Conservation (phyloP, 2,888 invertebrate species). For the Ptychoptera albimana region DNA sequence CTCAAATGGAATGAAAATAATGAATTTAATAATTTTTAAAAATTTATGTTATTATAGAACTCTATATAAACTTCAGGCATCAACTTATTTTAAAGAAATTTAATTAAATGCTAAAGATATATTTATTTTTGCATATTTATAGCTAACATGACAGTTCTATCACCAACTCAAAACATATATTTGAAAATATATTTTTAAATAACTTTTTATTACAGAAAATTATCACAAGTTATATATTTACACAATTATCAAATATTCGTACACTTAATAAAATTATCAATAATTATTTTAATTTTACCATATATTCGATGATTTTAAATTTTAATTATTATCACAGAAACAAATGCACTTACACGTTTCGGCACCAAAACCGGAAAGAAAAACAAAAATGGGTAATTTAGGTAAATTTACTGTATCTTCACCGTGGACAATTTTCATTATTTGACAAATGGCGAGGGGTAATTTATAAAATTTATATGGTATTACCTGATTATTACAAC, state of each 20-base stretch:
- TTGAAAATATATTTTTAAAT: background rate
- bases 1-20: background rate
- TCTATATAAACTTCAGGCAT: too few relatives aligned
- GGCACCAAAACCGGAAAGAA: slow-evolving; percentile 27
- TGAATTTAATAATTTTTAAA: background rate
- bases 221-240: background rate
- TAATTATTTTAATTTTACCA: slow-evolving; percentile 7
- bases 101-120: too few relatives aligned
- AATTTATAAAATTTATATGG: too few relatives aligned
- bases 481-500: too few relatives aligned
- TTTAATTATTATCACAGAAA: slow-evolving; percentile 13
- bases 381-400: slow-evolving; percentile 5
- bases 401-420: background rate
- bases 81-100: too few relatives aligned
- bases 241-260: too few relatives aligned
- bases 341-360: slow-evolving; percentile 24
- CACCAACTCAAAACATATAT: background rate
- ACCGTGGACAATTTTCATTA: too few relatives aligned
- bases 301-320: slow-evolving; percentile 21
- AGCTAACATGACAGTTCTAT: too few relatives aligned
- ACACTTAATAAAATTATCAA: too few relatives aligned
- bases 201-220: background rate
- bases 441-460: too few relatives aligned
- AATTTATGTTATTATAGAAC: background rate
- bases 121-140: too few relatives aligned